phyloP scores from a whole-genome alignment of 2,888 invertebrate genomes.

The Pyrrhosoma nymphula region DNA sequence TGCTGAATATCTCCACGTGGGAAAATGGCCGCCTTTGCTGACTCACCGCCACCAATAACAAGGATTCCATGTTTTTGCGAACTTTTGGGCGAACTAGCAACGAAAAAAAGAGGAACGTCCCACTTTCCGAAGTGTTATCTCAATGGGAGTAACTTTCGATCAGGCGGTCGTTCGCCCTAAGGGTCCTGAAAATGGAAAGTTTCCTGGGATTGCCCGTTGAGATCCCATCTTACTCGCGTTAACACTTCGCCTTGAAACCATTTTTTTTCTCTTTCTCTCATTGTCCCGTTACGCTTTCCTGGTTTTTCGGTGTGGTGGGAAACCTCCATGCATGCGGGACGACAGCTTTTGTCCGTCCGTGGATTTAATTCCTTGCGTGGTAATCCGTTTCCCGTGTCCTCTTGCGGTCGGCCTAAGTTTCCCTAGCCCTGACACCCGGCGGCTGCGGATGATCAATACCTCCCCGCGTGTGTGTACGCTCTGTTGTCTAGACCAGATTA shows the following conservation, averaged over 20 bases:
- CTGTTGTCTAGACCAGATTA: constrained; percentile 10
- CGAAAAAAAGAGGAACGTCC: not conserved
- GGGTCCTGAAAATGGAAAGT: not conserved
- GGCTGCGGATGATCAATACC: constrained; percentile 25
- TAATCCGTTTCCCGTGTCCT: not conserved
- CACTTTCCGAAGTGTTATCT: not conserved
- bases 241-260: not conserved
- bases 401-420: not conserved
- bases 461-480: not conserved
- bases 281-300: not conserved
- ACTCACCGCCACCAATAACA: not conserved
- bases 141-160: not conserved
- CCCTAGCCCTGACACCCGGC: not conserved
- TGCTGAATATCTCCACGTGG: not conserved
- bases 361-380: not conserved
- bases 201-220: not conserved
- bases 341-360: not conserved
- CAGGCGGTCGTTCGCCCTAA: not conserved
- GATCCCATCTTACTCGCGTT: not conserved
- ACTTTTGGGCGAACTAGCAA: not conserved
- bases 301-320: not conserved
- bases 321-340: not conserved
- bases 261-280: not conserved
- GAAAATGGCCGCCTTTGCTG: not conserved
- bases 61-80: not conserved